phyloP scores from a whole-genome alignment of 2,113 vertebrate species.

The Bufo gargarizans region DNA sequence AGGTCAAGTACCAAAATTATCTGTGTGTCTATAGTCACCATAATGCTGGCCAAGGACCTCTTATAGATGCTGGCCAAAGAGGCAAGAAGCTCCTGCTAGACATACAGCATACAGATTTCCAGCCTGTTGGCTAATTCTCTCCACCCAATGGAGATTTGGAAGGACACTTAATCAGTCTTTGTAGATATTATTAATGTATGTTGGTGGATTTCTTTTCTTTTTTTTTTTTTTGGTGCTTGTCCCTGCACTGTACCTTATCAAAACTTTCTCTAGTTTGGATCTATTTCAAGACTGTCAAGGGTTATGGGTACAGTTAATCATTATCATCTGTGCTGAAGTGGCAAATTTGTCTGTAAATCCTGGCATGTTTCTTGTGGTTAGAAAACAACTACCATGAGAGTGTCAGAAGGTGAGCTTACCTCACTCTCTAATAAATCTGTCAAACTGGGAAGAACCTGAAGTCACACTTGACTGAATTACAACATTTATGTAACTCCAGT shows the following conservation, averaged over 20 bases:
- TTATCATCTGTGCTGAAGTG: neutral
- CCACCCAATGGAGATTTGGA: too few relatives aligned
- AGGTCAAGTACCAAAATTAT: too few relatives aligned
- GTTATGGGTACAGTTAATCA: neutral
- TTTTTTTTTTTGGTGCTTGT: neutral
- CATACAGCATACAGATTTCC: too few relatives aligned
- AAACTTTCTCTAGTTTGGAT: neutral
- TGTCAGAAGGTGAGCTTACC: slow-evolving; percentile 2
- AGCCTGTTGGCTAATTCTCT: too few relatives aligned
- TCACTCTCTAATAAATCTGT: slow-evolving; percentile 31
- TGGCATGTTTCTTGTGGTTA: neutral
- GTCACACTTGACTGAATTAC: neutral
- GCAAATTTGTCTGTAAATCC: neutral
- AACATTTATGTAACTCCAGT: slow-evolving; percentile 30
- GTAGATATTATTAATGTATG: too few relatives aligned
- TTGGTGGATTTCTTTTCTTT: neutral
- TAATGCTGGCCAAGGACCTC: too few relatives aligned
- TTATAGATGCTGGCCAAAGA: too few relatives aligned
- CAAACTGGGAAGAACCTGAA: slow-evolving; percentile 33
- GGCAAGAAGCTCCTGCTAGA: too few relatives aligned
- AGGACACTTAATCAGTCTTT: too few relatives aligned
- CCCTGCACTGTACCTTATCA: neutral
- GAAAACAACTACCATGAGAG: neutral
- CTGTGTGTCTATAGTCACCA: too few relatives aligned
- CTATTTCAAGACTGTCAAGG: neutral